phyloP scores from a whole-genome alignment of 1,140 invertebrate genomes.

The Forficula auricularia region DNA sequence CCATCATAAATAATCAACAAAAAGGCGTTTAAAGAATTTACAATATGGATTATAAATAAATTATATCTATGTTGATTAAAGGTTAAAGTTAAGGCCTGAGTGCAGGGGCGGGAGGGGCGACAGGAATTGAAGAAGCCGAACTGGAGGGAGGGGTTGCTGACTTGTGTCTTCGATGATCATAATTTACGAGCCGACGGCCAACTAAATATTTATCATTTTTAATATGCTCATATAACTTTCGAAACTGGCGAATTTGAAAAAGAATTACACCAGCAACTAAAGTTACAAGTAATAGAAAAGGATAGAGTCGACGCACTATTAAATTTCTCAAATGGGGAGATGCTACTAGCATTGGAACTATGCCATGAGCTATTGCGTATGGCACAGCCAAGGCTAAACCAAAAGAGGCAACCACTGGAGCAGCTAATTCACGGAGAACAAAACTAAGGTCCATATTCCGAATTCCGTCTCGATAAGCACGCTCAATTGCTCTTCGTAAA shows the following conservation, averaged over 20 bases:
- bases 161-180: constrained; percentile 51
- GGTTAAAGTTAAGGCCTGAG: too few relatives aligned
- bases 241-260: constrained; percentile 79
- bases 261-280: constrained; percentile 45
- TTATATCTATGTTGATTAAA: too few relatives aligned
- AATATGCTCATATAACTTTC: constrained; percentile 90
- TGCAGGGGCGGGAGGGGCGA: too few relatives aligned
- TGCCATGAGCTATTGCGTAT: constrained; percentile 68
- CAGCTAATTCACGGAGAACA: constrained; percentile 66
- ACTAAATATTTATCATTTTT: constrained; percentile 98
- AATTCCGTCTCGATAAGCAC: constrained; percentile 77
- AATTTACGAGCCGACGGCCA: constrained; percentile 85
- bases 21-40: too few relatives aligned
- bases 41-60: too few relatives aligned
- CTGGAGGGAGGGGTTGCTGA: not conserved
- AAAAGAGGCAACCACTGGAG: constrained; percentile 73
- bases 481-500: constrained; percentile 75
- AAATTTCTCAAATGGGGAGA: constrained; percentile 54
- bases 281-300: constrained; percentile 57
- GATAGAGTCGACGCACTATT: constrained; percentile 78
- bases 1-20: too few relatives aligned
- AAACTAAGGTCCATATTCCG: constrained; percentile 80
- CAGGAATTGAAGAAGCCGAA: too few relatives aligned
- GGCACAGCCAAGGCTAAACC: constrained; percentile 76
- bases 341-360: constrained; percentile 62